Base-by-base conservation (phyloP, 2,797 vertebrate genomes). In the Cynopterus sphinx region DNA sequence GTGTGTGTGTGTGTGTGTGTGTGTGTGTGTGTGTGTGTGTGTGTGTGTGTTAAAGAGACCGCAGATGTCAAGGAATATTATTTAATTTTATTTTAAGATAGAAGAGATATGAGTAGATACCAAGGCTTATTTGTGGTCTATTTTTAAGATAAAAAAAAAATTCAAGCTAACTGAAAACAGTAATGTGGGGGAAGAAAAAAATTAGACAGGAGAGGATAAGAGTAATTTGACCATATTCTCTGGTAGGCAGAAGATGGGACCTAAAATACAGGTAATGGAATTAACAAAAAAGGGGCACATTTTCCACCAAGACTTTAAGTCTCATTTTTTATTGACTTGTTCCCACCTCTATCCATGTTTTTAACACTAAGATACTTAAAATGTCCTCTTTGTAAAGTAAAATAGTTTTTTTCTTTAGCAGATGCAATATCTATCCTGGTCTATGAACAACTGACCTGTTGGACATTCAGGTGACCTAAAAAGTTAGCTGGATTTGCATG, bases 131-230 rank as follows among this genome's bases (percentile, higher is more conserved):
- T 75, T 89, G 28, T 81, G 21, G 71, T 61, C 36, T 87, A 0
- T 41, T 74, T 91, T 85, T 95, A 57, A 91, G 43, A 57, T 6
- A 36, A 15, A 95, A 89, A 94, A 28, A 94, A 89, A 28, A 36
- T 81, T 13, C 5, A 65, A 71, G 21, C 36, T 39, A 89, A 19
- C 70, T 10, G 9, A 86, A 87, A 68, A 36, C 36, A 73, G 9
- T 33, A 55, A 2, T 9, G 16, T 2, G 31, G 9, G 6, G 3
- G 36, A 88, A 77, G 11, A 68, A 3, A 68, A 15, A 88, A 75
- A 31, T n/a, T n/a, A 67, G 49, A n/a, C 1, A 78, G 28, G 16
- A 33, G 4, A 82, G 3, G 9, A 13, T 4, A 59, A 73, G n/a
- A 9, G 12, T 67, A 67, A 70, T 41, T 81, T 41, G 59, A 43